Evolutionary conservation across 2,888 invertebrate genomes (phyloP), one percentile per base, ranked within the genome.

Genomic region (Hermaeophaga mercurialis): DNA sequence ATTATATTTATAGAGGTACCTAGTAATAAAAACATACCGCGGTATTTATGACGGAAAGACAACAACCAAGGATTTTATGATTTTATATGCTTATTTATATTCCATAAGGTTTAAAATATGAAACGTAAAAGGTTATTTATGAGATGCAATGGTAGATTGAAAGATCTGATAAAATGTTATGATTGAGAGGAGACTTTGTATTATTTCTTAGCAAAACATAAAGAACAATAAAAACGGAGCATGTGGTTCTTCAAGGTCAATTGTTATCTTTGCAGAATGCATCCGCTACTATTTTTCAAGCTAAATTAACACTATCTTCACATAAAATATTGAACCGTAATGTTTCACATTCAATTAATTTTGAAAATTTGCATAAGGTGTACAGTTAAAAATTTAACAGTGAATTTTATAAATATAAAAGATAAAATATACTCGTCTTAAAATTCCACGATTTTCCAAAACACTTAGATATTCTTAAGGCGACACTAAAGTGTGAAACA

Each of bases 61-160:
- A 58, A 59, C 52, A 36, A 28, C 43, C 59, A 59, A 55, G 59
- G 59, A 59, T 52, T 55, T 59, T 59, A 58, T 58, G 47, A 58
- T 58, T 55, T 59, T 44, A 59, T 58, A 52, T 38, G 50, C 54
- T 55, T 52, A 58, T 55, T 39, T 39, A 47, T 53, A 47, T 59
- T 56, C 55, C 47, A 38, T 53, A 46, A 38, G 28, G 44, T 36
- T 53, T 55, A 55, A 59, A 59, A 59, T 59, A 59, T 59, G 52
- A 48, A 48, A 59, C 59, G 38, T 50, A 52, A 55, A 56, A 33
- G 12, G 39, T 52, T 59, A 56, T 59, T 59, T 56, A 59, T 58
- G 52, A 11, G 24, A 14, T 45, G 14, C 48, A 36, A 19, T 36
- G 26, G 31, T 43, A 57, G 57, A 57, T 57, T 33, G 36, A 48